Evolutionary conservation across 2,797 vertebrate genomes (phyloP).

Genomic region (Alca torda): DNA sequence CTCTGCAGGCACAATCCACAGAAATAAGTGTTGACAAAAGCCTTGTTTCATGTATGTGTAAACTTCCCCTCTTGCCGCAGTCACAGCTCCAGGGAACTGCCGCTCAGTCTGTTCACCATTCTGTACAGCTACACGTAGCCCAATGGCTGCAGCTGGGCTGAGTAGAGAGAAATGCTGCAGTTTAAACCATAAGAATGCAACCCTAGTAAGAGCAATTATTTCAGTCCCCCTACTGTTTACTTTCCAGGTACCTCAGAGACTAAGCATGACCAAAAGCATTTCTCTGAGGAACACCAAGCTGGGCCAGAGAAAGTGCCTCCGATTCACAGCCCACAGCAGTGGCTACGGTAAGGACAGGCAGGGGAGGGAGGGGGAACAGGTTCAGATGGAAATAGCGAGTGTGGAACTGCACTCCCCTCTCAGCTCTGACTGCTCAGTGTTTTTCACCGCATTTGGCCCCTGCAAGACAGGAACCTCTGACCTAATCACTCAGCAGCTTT

Average conservation of each 20-base stretch:
- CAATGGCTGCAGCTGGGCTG: neutral
- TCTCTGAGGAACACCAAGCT: neutral
- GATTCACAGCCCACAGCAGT: rapidly evolving
- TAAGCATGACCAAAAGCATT: neutral
- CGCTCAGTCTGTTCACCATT: neutral
- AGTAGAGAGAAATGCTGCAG: neutral
- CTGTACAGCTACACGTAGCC: neutral
- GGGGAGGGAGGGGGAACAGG: neutral
- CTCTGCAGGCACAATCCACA: neutral
- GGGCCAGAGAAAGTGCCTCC: neutral
- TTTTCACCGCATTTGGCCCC: neutral
- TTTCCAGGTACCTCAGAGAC: neutral
- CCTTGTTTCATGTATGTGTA: neutral
- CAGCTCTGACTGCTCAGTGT: neutral
- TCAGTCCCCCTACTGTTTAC: neutral
- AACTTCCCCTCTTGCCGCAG: neutral
- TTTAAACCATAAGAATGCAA: neutral
- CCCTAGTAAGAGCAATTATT: neutral
- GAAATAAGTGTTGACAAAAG: neutral
- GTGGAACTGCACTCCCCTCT: neutral
- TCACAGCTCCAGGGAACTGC: neutral
- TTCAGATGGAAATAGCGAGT: neutral
- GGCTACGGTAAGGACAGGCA: neutral
- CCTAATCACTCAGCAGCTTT: slow-evolving; percentile 43
- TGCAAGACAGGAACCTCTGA: slow-evolving; percentile 8